Conservation (phyloP, 2,888 invertebrate genomes). For the Coenonympha arcania region DNA sequence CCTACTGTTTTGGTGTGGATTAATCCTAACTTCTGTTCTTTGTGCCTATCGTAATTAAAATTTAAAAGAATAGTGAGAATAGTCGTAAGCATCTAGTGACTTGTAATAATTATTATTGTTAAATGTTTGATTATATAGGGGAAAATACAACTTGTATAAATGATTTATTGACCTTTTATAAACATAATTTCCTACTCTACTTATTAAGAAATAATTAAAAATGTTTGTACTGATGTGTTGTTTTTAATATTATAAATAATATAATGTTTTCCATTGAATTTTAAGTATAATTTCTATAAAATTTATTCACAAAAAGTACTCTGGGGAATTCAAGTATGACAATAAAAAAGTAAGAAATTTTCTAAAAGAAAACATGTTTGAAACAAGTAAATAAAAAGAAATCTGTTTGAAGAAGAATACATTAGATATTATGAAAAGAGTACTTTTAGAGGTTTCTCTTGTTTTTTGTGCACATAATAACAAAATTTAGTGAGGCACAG, state of each 20-base stretch:
- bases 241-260: background rate
- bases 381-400: too few relatives aligned
- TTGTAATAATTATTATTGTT: background rate
- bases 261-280: background rate
- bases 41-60: slow-evolving; percentile 19
- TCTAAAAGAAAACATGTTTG: too few relatives aligned
- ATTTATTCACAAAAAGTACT: background rate
- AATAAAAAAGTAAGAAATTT: too few relatives aligned
- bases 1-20: slow-evolving; percentile 1
- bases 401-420: too few relatives aligned
- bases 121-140: slow-evolving; percentile 2
- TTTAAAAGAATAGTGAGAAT: slow-evolving; percentile 30
- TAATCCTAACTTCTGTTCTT: slow-evolving; percentile 9
- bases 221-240: background rate
- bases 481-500: background rate
- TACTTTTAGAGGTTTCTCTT: background rate
- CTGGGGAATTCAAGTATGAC: background rate
- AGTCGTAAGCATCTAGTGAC: slow-evolving; percentile 24
- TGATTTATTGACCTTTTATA: background rate
- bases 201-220: background rate
- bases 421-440: too few relatives aligned
- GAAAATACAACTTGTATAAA: slow-evolving; percentile 2
- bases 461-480: slow-evolving; percentile 5
- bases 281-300: background rate
- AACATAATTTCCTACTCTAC: background rate